Conservation (phyloP, 1,140 invertebrate species). For the Diorhabda elongata region DNA sequence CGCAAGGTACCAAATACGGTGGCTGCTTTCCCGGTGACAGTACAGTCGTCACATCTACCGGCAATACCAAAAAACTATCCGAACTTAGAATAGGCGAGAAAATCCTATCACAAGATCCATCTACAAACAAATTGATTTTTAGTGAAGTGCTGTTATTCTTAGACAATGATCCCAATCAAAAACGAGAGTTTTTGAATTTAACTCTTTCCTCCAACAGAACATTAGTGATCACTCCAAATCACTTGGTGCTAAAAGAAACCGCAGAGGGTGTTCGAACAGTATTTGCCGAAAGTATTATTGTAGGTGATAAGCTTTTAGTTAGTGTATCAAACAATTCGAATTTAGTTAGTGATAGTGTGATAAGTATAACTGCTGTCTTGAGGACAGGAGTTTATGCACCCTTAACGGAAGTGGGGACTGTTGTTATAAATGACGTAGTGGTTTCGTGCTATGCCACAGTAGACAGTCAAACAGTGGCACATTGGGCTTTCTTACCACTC, state of each 20-base stretch:
- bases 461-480: conserved; percentile 78
- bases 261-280: conserved; percentile 46
- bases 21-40: conserved; percentile 76
- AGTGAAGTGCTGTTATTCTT: conserved; percentile 88
- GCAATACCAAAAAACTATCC: conserved; percentile 59
- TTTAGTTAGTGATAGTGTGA: conserved; percentile 60
- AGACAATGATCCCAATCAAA: conserved; percentile 67
- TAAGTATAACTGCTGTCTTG: conserved; percentile 54
- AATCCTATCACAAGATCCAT: conserved; percentile 68
- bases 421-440: conserved; percentile 86
- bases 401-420: conserved; percentile 78
- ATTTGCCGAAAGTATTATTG: conserved; percentile 58
- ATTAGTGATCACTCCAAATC: conserved; percentile 79
- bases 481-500: conserved; percentile 76
- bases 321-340: conserved; percentile 47
- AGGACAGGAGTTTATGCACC: conserved; percentile 82
- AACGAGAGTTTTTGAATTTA: conserved; percentile 67
- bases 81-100: conserved; percentile 73
- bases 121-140: conserved; percentile 64
- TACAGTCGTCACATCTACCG: conserved; percentile 56
- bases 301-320: conserved; percentile 52
- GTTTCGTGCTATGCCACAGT: conserved; percentile 94
- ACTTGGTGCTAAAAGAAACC: conserved; percentile 62
- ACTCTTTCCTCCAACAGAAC: conserved; percentile 63
- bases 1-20: conserved; percentile 73